Conservation (phyloP, 92 coral and sea anemone genomes). For the Epizoanthus rinbou region DNA sequence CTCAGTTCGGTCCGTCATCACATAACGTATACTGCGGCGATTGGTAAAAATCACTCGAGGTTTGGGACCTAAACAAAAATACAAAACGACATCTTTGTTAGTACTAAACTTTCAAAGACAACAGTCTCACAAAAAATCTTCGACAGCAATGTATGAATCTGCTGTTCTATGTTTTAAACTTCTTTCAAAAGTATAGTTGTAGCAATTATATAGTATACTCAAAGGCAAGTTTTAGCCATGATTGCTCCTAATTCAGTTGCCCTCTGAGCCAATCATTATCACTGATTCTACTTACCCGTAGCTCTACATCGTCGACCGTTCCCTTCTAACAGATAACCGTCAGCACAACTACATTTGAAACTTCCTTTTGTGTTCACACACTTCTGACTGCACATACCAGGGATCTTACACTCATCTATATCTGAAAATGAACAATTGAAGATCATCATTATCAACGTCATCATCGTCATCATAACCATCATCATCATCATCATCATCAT, state of each 20-base stretch:
- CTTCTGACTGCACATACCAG: constrained; percentile 92
- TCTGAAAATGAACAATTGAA: constrained; percentile 50
- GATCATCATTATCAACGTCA: background rate
- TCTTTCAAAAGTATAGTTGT: too few relatives aligned
- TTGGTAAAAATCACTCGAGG: constrained; percentile 78
- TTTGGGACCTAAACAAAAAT: constrained; percentile 61
- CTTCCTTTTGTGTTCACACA: constrained; percentile 85
- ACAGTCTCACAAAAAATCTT: background rate
- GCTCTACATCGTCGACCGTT: constrained; percentile 86
- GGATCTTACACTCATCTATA: constrained; percentile 88
- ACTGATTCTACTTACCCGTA: constrained; percentile 58
- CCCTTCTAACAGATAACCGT: constrained; percentile 75
- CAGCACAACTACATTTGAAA: constrained; percentile 87
- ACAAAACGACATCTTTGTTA: constrained; percentile 20
- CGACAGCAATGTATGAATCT: too few relatives aligned
- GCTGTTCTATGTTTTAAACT: too few relatives aligned
- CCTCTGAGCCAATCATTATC: background rate
- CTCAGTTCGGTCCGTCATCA: constrained; percentile 78
- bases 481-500: background rate
- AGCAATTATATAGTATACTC: too few relatives aligned
- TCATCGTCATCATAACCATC: background rate
- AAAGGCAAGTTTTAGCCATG: background rate
- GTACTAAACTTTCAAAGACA: background rate
- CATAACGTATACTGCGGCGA: constrained; percentile 78
- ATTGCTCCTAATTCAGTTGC: background rate